A percentile compares a stretch with the other conserved stretches of the same genome.
phyloP scores from a whole-genome alignment of 2,797 vertebrate species.

The Spinibarbus caldwelli region DNA sequence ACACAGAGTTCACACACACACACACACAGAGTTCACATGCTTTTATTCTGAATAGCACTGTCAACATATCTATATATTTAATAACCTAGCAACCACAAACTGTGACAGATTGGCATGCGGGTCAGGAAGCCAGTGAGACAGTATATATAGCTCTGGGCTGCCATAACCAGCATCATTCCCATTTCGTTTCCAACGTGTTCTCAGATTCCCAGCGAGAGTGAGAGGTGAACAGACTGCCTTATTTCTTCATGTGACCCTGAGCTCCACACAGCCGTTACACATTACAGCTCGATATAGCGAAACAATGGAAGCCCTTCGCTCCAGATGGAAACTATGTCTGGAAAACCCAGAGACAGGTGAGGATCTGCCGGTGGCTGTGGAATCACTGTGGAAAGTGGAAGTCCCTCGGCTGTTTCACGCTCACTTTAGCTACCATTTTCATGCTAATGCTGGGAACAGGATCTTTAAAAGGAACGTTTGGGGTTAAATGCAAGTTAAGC shows the following conservation, averaged over 20 bases:
- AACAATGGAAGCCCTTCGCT: slow-evolving; percentile 30
- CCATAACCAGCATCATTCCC: slow-evolving; percentile 26
- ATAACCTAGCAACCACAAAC: slow-evolving; percentile 8
- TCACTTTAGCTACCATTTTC: not conserved
- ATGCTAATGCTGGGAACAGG: not conserved
- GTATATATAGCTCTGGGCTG: slow-evolving; percentile 25
- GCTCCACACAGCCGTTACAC: slow-evolving; percentile 20
- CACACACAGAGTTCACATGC: not conserved
- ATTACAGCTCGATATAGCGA: slow-evolving; percentile 36
- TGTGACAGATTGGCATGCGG: slow-evolving; percentile 24
- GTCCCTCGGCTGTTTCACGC: not conserved
- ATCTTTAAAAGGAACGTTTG: slow-evolving; percentile 6
- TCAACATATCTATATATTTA: slow-evolving; percentile 14
- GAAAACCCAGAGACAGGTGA: slow-evolving; percentile 30
- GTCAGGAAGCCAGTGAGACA: slow-evolving; percentile 26
- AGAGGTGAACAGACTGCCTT: slow-evolving; percentile 17
- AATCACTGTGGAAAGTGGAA: slow-evolving; percentile 9
- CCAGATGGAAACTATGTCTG: slow-evolving; percentile 38
- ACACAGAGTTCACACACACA: not conserved
- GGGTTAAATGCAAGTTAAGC: not conserved
- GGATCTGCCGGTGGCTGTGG: not conserved
- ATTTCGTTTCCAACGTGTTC: slow-evolving; percentile 24
- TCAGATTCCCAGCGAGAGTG: slow-evolving; percentile 33
- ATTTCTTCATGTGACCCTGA: not conserved
- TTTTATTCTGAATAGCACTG: not conserved